Conservation (phyloP, 2,113 vertebrate species). For the Calidris pygmaea region DNA sequence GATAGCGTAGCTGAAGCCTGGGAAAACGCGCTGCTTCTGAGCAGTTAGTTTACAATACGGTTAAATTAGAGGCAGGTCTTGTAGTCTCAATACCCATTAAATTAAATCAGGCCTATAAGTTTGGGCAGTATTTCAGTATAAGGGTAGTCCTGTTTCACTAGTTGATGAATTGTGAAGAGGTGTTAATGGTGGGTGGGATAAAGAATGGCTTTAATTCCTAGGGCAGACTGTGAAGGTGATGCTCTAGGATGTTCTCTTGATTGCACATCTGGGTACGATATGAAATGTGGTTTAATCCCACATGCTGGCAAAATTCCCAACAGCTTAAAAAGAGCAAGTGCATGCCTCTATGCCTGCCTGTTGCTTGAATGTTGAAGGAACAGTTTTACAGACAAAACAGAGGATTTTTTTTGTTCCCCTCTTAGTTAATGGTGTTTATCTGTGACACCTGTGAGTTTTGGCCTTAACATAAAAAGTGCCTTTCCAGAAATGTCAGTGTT, state of each 20-base stretch:
- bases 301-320: neutral
- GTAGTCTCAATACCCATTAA: neutral
- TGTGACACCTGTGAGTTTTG: neutral
- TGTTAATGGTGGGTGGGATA: neutral
- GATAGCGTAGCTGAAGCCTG: neutral
- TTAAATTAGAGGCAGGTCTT: constrained; percentile 1
- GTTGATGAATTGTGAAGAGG: neutral
- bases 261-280: neutral
- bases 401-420: neutral
- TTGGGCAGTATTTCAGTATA: neutral
- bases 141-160: neutral
- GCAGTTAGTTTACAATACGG: neutral
- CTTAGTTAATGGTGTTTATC: neutral
- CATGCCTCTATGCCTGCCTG: neutral
- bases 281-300: neutral
- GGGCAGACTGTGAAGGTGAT: constrained; percentile 7
- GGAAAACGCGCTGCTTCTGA: constrained; percentile 13
- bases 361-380: neutral
- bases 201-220: neutral
- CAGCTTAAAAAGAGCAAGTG: constrained; percentile 13
- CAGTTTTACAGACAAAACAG: neutral
- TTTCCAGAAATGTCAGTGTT: neutral
- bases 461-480: neutral
- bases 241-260: neutral
- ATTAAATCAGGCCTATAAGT: neutral